Evolutionary conservation across 2,113 vertebrate species (phyloP), one percentile per base, ranked within the genome.

Genomic region (Macrotus californicus): DNA sequence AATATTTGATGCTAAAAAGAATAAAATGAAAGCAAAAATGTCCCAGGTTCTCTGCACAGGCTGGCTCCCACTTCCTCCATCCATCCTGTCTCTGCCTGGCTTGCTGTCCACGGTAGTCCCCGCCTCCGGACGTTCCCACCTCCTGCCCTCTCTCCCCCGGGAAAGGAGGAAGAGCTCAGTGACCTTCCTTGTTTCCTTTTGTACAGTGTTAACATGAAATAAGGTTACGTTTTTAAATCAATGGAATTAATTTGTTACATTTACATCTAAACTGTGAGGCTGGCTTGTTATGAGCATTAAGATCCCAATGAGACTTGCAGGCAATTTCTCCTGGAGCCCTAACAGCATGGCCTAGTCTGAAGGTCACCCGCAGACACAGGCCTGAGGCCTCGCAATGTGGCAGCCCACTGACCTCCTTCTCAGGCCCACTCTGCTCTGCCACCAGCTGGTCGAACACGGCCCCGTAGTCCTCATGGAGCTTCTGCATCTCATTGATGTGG

Each of bases 401-500:
- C 15, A 13, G 10, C 48, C 82, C 76, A 41, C 96, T 89, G 97
- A 99, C 99, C 99, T 99, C 99, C 98, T 99, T 99, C 93, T 99
- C 98, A 1, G 98, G 98, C 80, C 99, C 99, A 6, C 98, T 99
- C 98, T 99, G 99, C 97, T 99, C 99, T 2, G 99, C 98, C 10
- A 99, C 99, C 0, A 99, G 98, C 97, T 99, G 99, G 98, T 99
- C 99, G 93, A 99, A 99, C 94, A 99, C 99, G 0, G 99, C 98
- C 93, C 99, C 99, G 5, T 99, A 99, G 95, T 99, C 99, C 98
- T 99, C 99, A 10, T 99, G 99, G 95, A 99, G 99, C 98, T 99
- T 99, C 98, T 99, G 99, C 99, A 99, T 99, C 98, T 99, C 99
- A 0, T 99, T 99, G 98, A 99, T 99, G 98, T 99, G 99, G 97